Percentiles rank a stretch among this genome's conserved stretches.
Conservation (phyloP, 2,888 invertebrate genomes). For the Hypolimnas misippus region DNA sequence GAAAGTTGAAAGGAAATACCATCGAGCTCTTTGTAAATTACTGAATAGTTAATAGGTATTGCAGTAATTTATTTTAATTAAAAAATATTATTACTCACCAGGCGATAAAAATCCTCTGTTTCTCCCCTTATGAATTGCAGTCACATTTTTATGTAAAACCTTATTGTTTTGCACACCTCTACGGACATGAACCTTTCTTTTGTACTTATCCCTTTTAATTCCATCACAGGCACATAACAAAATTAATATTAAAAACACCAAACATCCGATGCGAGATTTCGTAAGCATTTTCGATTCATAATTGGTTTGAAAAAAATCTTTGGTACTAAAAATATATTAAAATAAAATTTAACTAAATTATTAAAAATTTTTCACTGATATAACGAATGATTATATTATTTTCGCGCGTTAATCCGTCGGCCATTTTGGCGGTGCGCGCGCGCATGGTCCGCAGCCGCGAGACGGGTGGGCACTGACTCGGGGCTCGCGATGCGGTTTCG, state of each 20-base stretch:
- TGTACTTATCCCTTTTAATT: conserved; percentile 45
- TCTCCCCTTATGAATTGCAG: conserved; percentile 36
- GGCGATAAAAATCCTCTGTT: conserved; percentile 60
- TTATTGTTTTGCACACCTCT: conserved; percentile 43
- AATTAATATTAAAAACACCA: conserved; percentile 41
- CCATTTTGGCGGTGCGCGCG: conserved; percentile 65
- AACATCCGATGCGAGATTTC: conserved; percentile 47
- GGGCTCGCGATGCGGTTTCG: conserved; percentile 11
- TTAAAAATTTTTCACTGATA: neutral
- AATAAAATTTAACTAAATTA: neutral
- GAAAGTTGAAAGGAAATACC: no score
- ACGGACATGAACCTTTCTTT: conserved; percentile 50
- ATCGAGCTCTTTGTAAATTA: no score
- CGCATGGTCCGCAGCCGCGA: conserved; percentile 59
- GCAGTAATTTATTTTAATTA: no score
- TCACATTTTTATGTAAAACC: conserved; percentile 41
- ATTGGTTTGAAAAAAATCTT: conserved; percentile 58
- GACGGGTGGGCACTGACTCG: conserved; percentile 43
- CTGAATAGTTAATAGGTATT: no score
- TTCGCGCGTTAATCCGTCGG: conserved; percentile 63
- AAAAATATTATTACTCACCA: conserved; percentile 56
- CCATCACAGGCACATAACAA: conserved; percentile 47
- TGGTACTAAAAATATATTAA: conserved; percentile 44
- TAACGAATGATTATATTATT: conserved; percentile 22
- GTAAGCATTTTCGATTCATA: conserved; percentile 73